Evolutionary conservation across 2,888 invertebrate genomes (phyloP).

Genomic region (Parthenolecanium corni): DNA sequence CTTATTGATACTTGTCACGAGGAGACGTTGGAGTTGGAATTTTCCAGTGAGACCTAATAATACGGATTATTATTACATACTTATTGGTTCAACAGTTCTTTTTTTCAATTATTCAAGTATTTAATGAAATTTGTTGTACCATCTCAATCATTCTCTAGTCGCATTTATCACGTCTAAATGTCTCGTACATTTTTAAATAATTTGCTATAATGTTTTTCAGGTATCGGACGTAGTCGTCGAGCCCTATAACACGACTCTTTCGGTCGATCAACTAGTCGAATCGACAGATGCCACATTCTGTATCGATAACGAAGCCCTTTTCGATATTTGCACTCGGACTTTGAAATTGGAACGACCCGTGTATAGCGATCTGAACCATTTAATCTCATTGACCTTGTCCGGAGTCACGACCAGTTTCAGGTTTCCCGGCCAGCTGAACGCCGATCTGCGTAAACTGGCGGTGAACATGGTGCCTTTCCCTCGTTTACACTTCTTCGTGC

Average conservation of each 20-base stretch:
- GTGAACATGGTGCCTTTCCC: conserved; percentile 26
- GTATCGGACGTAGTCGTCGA: conserved; percentile 23
- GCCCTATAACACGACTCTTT: conserved; percentile 19
- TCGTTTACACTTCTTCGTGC: conserved; percentile 20
- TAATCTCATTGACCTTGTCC: conserved; percentile 15
- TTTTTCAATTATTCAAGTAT: no score
- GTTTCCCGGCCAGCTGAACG: conserved; percentile 20
- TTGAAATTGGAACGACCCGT: conserved; percentile 22
- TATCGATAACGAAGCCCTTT: conserved; percentile 22
- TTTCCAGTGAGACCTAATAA: no score
- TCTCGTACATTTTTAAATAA: no score
- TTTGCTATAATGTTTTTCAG: no score
- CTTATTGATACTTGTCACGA: no score
- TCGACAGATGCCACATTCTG: conserved; percentile 18
- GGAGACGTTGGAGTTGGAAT: no score
- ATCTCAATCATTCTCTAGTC: no score
- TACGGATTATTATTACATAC: no score
- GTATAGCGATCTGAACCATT: conserved; percentile 22
- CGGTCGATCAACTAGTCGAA: conserved; percentile 17
- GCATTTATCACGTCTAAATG: no score
- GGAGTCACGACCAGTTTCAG: conserved; percentile 21
- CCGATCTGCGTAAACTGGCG: conserved; percentile 18
- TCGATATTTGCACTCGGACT: conserved; percentile 18
- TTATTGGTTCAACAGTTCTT: no score
- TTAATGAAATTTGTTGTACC: no score